These are phyloP conservation scores for Limosa lapponica DNA, from an alignment of 2,797 vertebrate species.

Conservation along the genomic window DNA sequence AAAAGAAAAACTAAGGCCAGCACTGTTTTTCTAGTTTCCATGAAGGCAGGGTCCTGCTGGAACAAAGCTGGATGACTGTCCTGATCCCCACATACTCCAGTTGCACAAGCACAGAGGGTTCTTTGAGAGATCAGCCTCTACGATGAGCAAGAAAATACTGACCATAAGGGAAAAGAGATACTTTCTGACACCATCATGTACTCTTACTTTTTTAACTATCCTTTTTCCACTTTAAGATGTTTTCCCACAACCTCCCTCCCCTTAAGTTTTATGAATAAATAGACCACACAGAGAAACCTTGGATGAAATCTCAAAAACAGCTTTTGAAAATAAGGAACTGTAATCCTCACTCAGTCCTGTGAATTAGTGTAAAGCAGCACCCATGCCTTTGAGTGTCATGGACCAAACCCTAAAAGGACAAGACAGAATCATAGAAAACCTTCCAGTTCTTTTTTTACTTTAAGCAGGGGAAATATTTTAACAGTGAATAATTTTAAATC, in stretches of 20 bases:
- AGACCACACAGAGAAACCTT: neutral
- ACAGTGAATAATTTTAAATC: neutral
- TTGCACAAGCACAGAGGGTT: neutral
- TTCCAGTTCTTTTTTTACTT: neutral
- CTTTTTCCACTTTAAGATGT: neutral
- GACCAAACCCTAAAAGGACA: neutral
- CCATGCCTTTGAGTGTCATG: neutral
- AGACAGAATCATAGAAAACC: neutral
- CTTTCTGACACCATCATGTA: neutral
- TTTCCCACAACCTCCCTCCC: neutral
- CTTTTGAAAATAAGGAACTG: neutral
- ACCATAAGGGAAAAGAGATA: neutral
- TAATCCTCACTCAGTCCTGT: neutral
- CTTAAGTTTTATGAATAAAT: neutral
- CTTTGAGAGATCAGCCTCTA: neutral
- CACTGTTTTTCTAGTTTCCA: neutral
- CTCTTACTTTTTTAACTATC: neutral
- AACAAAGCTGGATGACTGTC: neutral
- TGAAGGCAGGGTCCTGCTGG: neutral
- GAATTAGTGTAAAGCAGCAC: neutral
- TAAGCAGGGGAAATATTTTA: neutral
- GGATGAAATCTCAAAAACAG: neutral
- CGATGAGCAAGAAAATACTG: neutral
- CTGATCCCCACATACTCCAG: neutral
- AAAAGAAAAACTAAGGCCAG: neutral